phyloP scores from a whole-genome alignment of 1,140 invertebrate genomes.

The Eupeodes corollae region DNA sequence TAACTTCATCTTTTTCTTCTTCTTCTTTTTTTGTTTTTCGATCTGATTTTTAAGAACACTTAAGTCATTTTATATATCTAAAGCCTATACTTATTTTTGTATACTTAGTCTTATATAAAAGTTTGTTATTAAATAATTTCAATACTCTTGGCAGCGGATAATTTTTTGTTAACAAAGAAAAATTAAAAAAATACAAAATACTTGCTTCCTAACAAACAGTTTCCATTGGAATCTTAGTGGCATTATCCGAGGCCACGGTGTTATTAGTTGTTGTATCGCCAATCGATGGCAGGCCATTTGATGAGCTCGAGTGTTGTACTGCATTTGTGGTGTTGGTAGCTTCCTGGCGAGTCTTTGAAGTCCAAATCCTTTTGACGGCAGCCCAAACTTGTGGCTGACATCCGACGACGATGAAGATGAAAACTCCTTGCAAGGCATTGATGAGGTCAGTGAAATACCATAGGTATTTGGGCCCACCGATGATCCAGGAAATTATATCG shows the following conservation, averaged over 20 bases:
- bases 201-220: conserved; percentile 40
- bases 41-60: no score
- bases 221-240: conserved; percentile 40
- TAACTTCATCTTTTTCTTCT: no score
- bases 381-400: conserved; percentile 72
- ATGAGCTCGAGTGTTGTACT: conserved; percentile 49
- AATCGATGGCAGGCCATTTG: conserved; percentile 64
- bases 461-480: conserved; percentile 61
- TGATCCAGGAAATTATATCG: conserved; percentile 62
- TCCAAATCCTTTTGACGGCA: conserved; percentile 52
- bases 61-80: no score
- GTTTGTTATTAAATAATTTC: no score
- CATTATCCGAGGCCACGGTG: conserved; percentile 11
- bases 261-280: conserved; percentile 39
- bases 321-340: conserved; percentile 46
- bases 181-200: no score
- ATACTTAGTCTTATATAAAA: no score
- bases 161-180: no score
- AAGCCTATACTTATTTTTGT: no score
- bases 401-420: conserved; percentile 79
- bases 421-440: conserved; percentile 75
- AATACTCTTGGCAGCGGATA: no score
- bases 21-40: no score
- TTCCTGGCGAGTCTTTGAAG: conserved; percentile 43
- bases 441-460: conserved; percentile 73